Evolutionary conservation across 2,797 vertebrate species (phyloP).

Genomic region (Rachycentron canadum): DNA sequence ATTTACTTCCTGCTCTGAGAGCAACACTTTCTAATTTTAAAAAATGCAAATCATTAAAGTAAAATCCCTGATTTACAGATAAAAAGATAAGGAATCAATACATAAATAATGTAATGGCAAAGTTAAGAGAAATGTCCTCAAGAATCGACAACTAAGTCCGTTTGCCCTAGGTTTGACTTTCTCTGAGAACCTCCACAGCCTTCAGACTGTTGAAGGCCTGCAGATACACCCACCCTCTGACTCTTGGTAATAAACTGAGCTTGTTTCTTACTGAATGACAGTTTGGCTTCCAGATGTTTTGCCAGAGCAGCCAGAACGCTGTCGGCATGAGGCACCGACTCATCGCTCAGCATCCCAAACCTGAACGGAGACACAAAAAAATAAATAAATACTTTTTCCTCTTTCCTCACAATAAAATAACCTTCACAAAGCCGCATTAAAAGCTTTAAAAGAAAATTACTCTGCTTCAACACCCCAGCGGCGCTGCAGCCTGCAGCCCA

Average conservation of each 20-base stretch:
- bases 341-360: conserved; percentile 92
- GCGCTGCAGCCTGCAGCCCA: conserved; percentile 19
- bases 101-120: no score
- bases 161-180: no score
- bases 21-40: no score
- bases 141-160: no score
- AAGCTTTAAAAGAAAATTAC: conserved; percentile 41
- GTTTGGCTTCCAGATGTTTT: conserved; percentile 91
- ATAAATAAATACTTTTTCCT: background rate
- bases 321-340: conserved; percentile 88
- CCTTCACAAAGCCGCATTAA: conserved; percentile 51
- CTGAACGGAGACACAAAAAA: conserved; percentile 73
- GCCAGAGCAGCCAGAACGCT: conserved; percentile 90
- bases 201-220: background rate
- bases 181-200: no score
- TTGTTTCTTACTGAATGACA: conserved; percentile 89
- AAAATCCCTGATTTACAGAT: no score
- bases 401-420: conserved; percentile 44
- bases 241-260: background rate
- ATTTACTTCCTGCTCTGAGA: no score
- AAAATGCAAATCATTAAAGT: no score
- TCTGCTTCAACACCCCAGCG: conserved; percentile 33
- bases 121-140: no score
- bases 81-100: no score
- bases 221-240: background rate